A percentile compares a stretch with the other conserved stretches of the same genome.
phyloP scores from a whole-genome alignment of 1,140 invertebrate genomes.

The Holcopasites calliopsidis region DNA sequence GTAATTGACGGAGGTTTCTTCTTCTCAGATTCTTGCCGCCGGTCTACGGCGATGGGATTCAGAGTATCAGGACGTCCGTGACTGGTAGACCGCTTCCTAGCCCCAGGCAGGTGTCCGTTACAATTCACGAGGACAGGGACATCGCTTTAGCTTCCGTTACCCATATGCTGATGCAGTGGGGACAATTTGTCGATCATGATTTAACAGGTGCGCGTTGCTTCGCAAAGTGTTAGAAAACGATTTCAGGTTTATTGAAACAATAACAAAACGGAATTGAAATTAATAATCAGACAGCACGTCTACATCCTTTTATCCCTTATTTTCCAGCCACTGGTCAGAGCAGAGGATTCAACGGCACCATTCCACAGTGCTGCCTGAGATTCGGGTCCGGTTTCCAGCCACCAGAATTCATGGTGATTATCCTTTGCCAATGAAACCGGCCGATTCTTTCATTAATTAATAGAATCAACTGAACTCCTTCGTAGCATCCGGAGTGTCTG shows the following conservation, averaged over 20 bases:
- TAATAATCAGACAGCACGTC: no score
- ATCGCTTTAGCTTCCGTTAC: conserved; percentile 81
- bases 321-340: conserved; percentile 76
- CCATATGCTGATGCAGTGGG: conserved; percentile 93
- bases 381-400: conserved; percentile 83
- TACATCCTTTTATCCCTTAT: neutral
- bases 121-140: conserved; percentile 84
- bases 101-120: conserved; percentile 83
- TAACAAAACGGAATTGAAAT: no score
- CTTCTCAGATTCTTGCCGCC: conserved; percentile 87
- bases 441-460: no score
- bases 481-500: conserved; percentile 89
- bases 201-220: conserved; percentile 81
- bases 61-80: conserved; percentile 78
- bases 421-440: neutral
- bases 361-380: conserved; percentile 88
- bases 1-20: no score
- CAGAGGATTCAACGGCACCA: conserved; percentile 88
- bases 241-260: no score
- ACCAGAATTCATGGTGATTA: conserved; percentile 82
- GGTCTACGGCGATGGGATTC: conserved; percentile 88
- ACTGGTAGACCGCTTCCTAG: conserved; percentile 83
- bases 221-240: no score
- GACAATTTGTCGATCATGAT: conserved; percentile 91
- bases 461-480: conserved; percentile 11